phyloP scores from a whole-genome alignment of 2,888 invertebrate genomes.

The Anoncus sp. region DNA sequence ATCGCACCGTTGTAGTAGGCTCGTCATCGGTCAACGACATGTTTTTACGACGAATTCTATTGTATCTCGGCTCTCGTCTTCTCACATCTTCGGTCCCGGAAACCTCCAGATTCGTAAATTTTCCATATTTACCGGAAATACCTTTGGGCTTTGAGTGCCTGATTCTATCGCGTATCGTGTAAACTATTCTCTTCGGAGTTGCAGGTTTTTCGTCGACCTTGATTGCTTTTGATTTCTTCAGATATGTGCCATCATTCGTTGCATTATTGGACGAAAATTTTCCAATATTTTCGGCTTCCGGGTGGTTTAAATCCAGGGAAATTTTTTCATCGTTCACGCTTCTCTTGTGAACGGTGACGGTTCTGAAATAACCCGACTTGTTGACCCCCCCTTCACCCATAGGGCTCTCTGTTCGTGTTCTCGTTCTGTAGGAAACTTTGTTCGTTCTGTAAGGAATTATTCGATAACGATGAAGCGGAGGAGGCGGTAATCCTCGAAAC shows the following conservation, averaged over 20 bases:
- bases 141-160: conserved; percentile 70
- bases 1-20: background rate
- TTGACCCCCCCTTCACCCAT: conserved; percentile 34
- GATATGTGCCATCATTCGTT: background rate
- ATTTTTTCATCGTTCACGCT: conserved; percentile 52
- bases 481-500: conserved; percentile 43
- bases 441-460: conserved; percentile 62
- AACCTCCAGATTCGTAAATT: conserved; percentile 60
- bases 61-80: conserved; percentile 77
- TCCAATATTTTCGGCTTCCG: conserved; percentile 11
- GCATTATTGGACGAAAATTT: background rate
- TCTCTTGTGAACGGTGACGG: conserved; percentile 66
- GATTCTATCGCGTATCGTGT: conserved; percentile 71
- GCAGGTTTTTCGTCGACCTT: conserved; percentile 22
- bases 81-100: conserved; percentile 65
- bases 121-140: conserved; percentile 66
- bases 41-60: conserved; percentile 15
- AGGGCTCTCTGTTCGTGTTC: conserved; percentile 49
- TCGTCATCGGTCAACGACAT: background rate
- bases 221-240: background rate
- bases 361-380: conserved; percentile 62
- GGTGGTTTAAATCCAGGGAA: conserved; percentile 7
- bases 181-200: conserved; percentile 62
- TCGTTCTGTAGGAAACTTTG: conserved; percentile 60
- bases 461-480: conserved; percentile 44